Percentiles rank a stretch among this genome's conserved stretches.
Conservation (phyloP, 2,797 vertebrate genomes). For the Manis javanica region DNA sequence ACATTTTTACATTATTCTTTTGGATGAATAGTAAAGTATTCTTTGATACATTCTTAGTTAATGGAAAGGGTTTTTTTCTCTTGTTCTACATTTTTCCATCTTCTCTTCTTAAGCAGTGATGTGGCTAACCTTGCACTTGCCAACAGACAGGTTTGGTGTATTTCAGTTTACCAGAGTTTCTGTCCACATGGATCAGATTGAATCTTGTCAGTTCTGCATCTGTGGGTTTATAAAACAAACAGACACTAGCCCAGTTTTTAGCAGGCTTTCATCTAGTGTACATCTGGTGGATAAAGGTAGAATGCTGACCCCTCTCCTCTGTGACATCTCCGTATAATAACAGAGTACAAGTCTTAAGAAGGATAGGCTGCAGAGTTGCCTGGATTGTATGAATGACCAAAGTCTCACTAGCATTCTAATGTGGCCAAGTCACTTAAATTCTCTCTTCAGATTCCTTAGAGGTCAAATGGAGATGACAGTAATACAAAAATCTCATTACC, state of each 20-base stretch:
- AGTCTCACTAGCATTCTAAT: background rate
- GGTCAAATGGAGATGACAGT: background rate
- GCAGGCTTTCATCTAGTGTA: background rate
- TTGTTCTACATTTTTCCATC: background rate
- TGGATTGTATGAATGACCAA: background rate
- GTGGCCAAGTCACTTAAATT: background rate
- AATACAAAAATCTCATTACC: background rate
- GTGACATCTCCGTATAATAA: background rate
- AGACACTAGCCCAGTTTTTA: background rate
- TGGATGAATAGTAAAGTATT: background rate
- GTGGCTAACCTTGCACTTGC: background rate
- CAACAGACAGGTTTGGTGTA: background rate
- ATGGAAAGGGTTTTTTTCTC: background rate
- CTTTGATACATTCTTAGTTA: background rate
- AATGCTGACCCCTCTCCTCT: background rate
- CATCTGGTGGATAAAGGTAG: background rate
- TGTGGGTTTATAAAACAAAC: slow-evolving; percentile 17
- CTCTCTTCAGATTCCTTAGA: slow-evolving; percentile 6
- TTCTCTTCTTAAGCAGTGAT: slow-evolving; percentile 9
- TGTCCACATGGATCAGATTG: background rate
- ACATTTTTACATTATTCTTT: background rate
- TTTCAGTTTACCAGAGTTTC: background rate
- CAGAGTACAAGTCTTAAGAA: background rate
- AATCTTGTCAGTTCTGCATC: background rate
- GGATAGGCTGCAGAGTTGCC: background rate